Evolutionary conservation across 2,888 invertebrate species (phyloP), one percentile per base, ranked within the genome.

Genomic region (Drosophila yooni): DNA sequence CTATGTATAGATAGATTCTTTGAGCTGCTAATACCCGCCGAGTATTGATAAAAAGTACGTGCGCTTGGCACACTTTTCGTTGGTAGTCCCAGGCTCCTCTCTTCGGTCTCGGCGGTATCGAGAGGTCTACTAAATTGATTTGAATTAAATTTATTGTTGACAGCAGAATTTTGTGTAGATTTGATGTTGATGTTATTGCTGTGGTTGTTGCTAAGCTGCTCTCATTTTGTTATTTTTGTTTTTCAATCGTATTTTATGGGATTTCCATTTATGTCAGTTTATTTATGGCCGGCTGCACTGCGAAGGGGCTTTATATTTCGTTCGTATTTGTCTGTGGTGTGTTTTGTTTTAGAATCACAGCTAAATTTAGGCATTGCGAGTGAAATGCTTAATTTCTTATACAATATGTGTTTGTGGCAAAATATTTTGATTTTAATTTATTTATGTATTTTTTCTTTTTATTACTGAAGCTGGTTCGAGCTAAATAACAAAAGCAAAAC

Each of bases 1-100:
- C 27, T 46, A 50, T 33, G 21, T n/a, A 36, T 53, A 29, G 31
- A 58, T 21, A 67, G 13, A 56, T 51, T 67, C 51, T 61, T 65
- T 58, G 54, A 61, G 60, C 66, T 52, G 40, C 57, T 79, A 77
- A 81, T 70, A 53, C 77, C 59, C 70, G 36, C 48, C 18, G 76
- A 62, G 48, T 61, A 67, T 83, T 76, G 84, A 83, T 87, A 83
- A 87, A 67, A 62, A 54, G 64, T 87, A 87, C 82, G 82, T 81
- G 82, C 63, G 51, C 36, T 29, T 50, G 63, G 58, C 58, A 66
- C 61, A 78, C 61, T 71, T 71, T 60, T 52, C 15, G n/a, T 29
- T 25, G 27, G 36, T 11, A 46, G 6, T 34, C 40, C 36, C 40
- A 31, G 15, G 21, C 21, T 11, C 4, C 2, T 10, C 25, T 13